phyloP scores from a whole-genome alignment of 2,113 vertebrate genomes.

The Ictalurus furcatus region DNA sequence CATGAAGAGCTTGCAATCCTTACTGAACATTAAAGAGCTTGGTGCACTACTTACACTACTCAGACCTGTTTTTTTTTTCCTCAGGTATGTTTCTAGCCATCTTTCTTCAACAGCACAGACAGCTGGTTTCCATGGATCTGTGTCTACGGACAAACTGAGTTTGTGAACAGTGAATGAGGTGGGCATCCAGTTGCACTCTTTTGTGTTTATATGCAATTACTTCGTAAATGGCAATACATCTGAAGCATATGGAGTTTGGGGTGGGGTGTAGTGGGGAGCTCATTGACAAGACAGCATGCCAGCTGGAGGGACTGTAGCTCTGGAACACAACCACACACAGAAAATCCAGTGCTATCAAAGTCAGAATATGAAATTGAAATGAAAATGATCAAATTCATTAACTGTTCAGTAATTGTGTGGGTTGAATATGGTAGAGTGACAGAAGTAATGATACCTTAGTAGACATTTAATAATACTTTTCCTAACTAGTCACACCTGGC shows the following conservation, averaged over 20 bases:
- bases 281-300: conserved; percentile 25
- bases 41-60: background rate
- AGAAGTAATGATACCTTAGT: background rate
- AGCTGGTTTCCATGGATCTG: background rate
- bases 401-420: background rate
- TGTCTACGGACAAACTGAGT: background rate
- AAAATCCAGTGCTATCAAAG: background rate
- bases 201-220: conserved; percentile 7
- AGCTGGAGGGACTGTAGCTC: background rate
- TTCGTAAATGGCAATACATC: background rate
- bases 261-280: background rate
- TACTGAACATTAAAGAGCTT: background rate
- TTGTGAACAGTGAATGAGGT: background rate
- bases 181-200: background rate
- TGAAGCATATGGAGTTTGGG: background rate
- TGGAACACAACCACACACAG: too few relatives aligned
- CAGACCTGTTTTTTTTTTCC: background rate
- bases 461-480: background rate
- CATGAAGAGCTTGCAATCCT: background rate
- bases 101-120: conserved; percentile 29
- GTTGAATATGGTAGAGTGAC: background rate
- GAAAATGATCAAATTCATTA: background rate
- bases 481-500: background rate
- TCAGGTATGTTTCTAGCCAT: background rate
- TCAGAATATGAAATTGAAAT: background rate